Percentiles rank a stretch among this genome's conserved stretches.
Evolutionary conservation across 2,888 invertebrate species (phyloP).

Genomic region (Microctonus aethiopoides): DNA sequence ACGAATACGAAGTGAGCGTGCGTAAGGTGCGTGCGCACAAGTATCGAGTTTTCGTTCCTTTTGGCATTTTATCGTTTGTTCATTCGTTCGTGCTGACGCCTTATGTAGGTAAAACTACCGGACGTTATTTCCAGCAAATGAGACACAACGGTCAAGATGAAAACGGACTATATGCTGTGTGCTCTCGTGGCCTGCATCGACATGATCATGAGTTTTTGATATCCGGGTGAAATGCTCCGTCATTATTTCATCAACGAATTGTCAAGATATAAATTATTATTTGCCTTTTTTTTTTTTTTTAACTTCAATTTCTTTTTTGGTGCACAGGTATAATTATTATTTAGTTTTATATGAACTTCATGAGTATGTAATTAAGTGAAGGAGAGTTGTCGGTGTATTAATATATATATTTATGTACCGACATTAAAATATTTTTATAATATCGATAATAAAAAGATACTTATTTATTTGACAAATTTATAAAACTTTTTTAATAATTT

Average conservation of each 20-base stretch:
- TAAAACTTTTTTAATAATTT: neutral
- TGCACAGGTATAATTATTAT: neutral
- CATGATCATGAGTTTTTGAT: constrained; percentile 21
- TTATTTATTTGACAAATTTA: neutral
- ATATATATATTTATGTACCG: neutral
- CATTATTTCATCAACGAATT: constrained; percentile 6
- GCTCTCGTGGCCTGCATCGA: constrained; percentile 57
- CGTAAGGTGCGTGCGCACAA: constrained; percentile 55
- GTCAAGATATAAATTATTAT: neutral
- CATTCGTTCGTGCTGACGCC: constrained; percentile 33
- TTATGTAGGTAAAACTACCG: constrained; percentile 43
- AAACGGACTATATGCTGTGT: constrained; percentile 42
- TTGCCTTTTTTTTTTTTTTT: neutral
- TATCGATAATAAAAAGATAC: neutral
- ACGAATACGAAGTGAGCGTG: constrained; percentile 45
- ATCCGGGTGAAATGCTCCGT: constrained; percentile 23
- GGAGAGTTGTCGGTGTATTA: neutral
- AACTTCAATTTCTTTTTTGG: neutral
- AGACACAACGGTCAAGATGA: constrained; percentile 43
- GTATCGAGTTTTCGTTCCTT: constrained; percentile 40
- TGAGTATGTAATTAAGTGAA: neutral
- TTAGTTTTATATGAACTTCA: neutral
- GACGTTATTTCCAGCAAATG: constrained; percentile 24
- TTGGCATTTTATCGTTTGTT: constrained; percentile 35
- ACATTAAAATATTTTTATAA: neutral